A percentile compares a stretch with the other conserved stretches of the same genome.
Evolutionary conservation across 2,113 vertebrate species (phyloP).

Genomic region (Pampusana beccarii): DNA sequence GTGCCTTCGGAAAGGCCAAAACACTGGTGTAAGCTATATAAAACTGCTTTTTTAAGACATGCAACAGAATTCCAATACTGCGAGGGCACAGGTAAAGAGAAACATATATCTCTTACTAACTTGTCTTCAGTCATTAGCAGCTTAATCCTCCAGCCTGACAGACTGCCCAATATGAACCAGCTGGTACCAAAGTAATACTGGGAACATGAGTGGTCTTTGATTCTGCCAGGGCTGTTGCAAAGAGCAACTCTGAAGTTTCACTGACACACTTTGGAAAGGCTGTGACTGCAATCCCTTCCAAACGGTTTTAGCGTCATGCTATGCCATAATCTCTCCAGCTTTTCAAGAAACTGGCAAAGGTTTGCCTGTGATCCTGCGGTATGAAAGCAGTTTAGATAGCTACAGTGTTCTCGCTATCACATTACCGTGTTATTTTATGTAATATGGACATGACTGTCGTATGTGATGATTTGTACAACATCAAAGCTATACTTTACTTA

Average conservation of each 20-base stretch:
- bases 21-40: not conserved
- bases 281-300: not conserved
- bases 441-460: accelerated
- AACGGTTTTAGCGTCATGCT: not conserved
- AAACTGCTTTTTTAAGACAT: not conserved
- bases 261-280: not conserved
- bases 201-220: not conserved
- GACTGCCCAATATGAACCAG: not conserved
- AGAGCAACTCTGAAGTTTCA: not conserved
- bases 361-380: not conserved
- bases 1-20: not conserved
- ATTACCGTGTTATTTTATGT: not conserved
- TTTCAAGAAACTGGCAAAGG: not conserved
- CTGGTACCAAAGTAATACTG: not conserved
- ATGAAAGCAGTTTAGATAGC: not conserved
- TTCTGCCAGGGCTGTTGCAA: not conserved
- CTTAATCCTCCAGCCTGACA: not conserved
- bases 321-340: not conserved
- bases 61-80: not conserved
- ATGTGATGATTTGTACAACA: not conserved
- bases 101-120: not conserved
- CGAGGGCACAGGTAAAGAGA: not conserved
- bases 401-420: not conserved
- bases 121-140: not conserved
- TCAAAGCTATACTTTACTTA: conserved; percentile 74